Base-by-base conservation (phyloP, 2,888 invertebrate genomes). In the Amiota communis region DNA sequence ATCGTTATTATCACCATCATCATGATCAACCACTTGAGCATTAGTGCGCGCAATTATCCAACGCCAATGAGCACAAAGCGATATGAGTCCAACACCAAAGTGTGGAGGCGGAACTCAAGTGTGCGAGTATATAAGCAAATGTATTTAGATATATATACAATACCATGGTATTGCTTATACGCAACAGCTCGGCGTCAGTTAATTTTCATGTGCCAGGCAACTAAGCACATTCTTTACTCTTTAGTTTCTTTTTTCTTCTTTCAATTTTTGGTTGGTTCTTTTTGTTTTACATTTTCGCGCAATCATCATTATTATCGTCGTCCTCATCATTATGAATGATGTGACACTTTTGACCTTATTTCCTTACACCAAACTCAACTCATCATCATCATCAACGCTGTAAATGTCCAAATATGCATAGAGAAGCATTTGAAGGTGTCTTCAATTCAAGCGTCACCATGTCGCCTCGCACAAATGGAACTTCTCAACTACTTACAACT, bases 271-370 rank as follows among this genome's bases (percentile, higher is more conserved):
- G 74, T 78, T 70, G 71, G 76, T 74, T 59, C 74, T 15, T 20
- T 59, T 59, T n/a, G n/a, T 13, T 57, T 59, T n/a, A 20, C 17
- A 20, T 49, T 68, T 59, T 57, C 36, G 61, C 59, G 36, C 59
- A 70, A 57, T 70, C 70, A 69, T 69, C 68, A 71, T 68, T 23
- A 47, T 48, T 67, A 46, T 76, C 75, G 72, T 80, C 83, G 81
- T 77, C 80, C 75, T 84, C 84, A 87, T 87, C 87, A 87, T 86
- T 82, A 83, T 80, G 86, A 81, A 87, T 87, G 87, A 87, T 87
- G 87, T 85, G 87, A 87, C 87, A 87, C 79, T 86, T 87, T 87
- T 86, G 81, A 81, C 85, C 84, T 85, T 79, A 78, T 77, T 83
- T 79, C 75, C 70, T 74, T 74, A 36, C 49, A 51, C 36, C 36